These are phyloP conservation scores for Turnix velox DNA, from an alignment of 2,113 vertebrate genomes.

Conservation along the genomic window DNA sequence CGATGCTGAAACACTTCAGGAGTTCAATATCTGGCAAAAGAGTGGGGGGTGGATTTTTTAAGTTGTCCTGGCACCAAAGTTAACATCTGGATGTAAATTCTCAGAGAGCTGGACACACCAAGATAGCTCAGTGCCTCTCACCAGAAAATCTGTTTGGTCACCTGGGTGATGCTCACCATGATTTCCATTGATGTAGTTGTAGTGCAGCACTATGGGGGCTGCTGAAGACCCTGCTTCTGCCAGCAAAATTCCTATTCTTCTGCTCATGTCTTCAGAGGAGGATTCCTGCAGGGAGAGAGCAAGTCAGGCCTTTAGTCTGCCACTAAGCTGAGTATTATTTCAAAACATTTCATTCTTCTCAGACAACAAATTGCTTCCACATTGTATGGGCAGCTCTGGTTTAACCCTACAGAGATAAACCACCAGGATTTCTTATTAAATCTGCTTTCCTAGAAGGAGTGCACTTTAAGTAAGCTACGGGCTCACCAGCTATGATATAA, in stretches of 20 bases:
- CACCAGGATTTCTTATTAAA: not conserved
- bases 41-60: not conserved
- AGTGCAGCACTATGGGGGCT: slow-evolving; percentile 91
- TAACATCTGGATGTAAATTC: not conserved
- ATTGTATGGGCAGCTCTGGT: not conserved
- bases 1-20: not conserved
- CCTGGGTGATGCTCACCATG: slow-evolving; percentile 92
- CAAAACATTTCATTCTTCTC: accelerated
- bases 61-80: not conserved
- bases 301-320: not conserved
- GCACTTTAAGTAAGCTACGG: not conserved
- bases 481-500: not conserved
- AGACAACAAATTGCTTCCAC: not conserved
- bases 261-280: slow-evolving; percentile 92
- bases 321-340: not conserved
- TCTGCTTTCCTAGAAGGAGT: not conserved
- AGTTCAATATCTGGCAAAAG: not conserved
- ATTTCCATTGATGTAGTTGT: slow-evolving; percentile 97
- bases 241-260: slow-evolving; percentile 92
- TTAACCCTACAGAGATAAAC: not conserved
- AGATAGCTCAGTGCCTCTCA: slow-evolving; percentile 44
- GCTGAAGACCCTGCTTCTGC: slow-evolving; percentile 91
- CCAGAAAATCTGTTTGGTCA: slow-evolving; percentile 97
- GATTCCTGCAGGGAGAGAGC: slow-evolving; percentile 73
- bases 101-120: not conserved